phyloP scores from a whole-genome alignment of 2,888 invertebrate species.

The Sarcophaga rosellei region DNA sequence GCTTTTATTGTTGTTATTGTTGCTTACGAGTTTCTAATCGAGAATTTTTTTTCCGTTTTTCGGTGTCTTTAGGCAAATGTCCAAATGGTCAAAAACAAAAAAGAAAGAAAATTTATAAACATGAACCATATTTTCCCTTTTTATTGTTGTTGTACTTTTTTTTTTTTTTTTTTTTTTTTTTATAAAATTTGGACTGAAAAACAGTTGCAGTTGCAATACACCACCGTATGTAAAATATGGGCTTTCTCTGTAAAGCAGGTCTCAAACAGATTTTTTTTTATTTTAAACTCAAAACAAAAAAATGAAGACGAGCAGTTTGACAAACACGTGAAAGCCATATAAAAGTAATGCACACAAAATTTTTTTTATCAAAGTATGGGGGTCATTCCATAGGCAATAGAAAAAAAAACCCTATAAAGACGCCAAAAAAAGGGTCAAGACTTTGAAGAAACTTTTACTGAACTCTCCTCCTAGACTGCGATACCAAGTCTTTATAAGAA shows the following conservation, averaged over 20 bases:
- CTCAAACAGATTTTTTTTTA: background rate
- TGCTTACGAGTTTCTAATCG: slow-evolving; percentile 31
- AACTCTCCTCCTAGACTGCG: no score
- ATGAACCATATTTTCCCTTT: slow-evolving; percentile 12
- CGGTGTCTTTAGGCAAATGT: slow-evolving; percentile 63
- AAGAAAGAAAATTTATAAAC: slow-evolving; percentile 1
- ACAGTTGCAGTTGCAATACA: background rate
- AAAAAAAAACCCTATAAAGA: no score
- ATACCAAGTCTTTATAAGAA: no score
- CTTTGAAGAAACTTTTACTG: no score
- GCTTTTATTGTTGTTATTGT: slow-evolving; percentile 24
- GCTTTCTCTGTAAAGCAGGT: background rate
- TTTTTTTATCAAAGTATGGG: no score
- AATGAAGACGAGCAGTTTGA: background rate
- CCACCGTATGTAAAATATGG: background rate
- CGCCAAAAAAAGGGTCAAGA: no score
- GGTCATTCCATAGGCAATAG: no score
- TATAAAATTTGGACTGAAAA: background rate
- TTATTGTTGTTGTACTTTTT: slow-evolving; percentile 5
- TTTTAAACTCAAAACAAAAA: background rate
- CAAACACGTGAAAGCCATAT: no score
- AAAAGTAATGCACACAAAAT: no score
- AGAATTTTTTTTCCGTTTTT: slow-evolving; percentile 38
- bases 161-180: background rate
- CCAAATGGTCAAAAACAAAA: slow-evolving; percentile 61